Evolutionary conservation across 2,888 invertebrate genomes (phyloP).

Genomic region (Beris morrisii): DNA sequence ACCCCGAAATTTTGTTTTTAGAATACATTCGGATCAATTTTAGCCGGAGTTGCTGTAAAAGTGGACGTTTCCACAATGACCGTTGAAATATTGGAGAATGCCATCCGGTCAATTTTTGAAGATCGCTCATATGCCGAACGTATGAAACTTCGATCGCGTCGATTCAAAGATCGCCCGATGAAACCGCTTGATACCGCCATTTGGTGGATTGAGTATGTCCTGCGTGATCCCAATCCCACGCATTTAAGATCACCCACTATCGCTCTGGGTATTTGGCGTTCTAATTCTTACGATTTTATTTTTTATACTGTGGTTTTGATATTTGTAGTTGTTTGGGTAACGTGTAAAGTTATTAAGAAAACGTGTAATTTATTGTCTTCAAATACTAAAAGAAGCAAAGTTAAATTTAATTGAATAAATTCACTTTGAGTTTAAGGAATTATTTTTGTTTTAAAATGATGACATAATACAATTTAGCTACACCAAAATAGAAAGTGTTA

Average conservation of each 20-base stretch:
- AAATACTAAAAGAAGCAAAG: not conserved
- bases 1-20: not conserved
- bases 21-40: slow-evolving; percentile 13
- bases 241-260: slow-evolving; percentile 56
- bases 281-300: slow-evolving; percentile 56
- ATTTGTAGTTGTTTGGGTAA: not conserved
- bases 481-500: no score
- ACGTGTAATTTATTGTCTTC: not conserved
- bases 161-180: slow-evolving; percentile 58
- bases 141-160: slow-evolving; percentile 52
- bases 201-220: slow-evolving; percentile 65
- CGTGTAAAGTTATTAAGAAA: not conserved
- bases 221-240: slow-evolving; percentile 58
- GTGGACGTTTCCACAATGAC: slow-evolving; percentile 41
- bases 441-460: no score
- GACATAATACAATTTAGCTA: no score
- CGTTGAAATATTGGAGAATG: slow-evolving; percentile 25
- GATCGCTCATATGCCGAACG: slow-evolving; percentile 40
- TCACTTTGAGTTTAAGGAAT: no score
- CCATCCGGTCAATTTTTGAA: slow-evolving; percentile 35
- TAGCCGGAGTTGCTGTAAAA: slow-evolving; percentile 40
- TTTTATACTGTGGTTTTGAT: slow-evolving; percentile 16
- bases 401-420: no score
- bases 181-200: slow-evolving; percentile 61
- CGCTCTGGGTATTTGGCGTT: slow-evolving; percentile 55